Conservation (phyloP, 2,888 invertebrate species). For the Trissolcus japonicus region DNA sequence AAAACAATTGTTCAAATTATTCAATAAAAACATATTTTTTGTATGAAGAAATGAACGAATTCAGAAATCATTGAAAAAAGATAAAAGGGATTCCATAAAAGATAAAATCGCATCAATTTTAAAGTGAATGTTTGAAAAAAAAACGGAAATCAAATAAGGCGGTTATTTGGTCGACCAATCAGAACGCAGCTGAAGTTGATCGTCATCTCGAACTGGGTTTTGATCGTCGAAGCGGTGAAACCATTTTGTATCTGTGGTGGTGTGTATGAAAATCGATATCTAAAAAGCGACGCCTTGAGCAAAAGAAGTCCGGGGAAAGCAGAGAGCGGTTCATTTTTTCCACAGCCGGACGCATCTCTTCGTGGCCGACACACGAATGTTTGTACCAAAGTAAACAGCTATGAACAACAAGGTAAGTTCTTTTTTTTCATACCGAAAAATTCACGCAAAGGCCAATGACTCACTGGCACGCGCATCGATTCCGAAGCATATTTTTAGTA, state of each 20-base stretch:
- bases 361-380: constrained; percentile 16
- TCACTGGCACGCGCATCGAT: neutral
- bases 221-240: constrained; percentile 14
- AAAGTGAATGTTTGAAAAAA: too few species aligned
- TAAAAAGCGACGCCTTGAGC: constrained; percentile 38
- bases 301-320: constrained; percentile 12
- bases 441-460: neutral
- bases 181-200: constrained; percentile 1
- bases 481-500: constrained; percentile 16
- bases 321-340: neutral
- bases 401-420: constrained; percentile 30
- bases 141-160: neutral
- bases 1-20: neutral
- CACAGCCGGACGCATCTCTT: neutral
- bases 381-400: constrained; percentile 12
- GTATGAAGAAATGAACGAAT: neutral
- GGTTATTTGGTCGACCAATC: constrained; percentile 5
- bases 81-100: neutral
- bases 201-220: constrained; percentile 15
- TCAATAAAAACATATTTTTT: neutral
- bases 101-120: neutral
- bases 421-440: neutral
- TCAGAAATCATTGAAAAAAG: neutral
- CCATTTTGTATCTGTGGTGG: constrained; percentile 27
- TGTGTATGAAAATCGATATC: constrained; percentile 37